These are phyloP conservation scores for Agriotes lineatus DNA, from an alignment of 2,888 invertebrate genomes.

Conservation along the genomic window DNA sequence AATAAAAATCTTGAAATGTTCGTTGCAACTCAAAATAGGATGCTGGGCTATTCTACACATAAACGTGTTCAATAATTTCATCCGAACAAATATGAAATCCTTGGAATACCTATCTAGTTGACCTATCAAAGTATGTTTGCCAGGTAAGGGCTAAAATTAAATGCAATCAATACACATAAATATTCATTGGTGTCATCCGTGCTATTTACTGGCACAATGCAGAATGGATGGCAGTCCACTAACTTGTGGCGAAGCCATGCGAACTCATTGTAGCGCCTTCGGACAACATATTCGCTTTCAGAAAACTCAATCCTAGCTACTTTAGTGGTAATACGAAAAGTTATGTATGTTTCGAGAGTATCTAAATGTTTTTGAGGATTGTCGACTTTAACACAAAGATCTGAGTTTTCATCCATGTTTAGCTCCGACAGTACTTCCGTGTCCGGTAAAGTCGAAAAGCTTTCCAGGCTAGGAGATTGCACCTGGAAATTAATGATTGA, in stretches of 20 bases:
- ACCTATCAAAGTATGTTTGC: constrained; percentile 76
- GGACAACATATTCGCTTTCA: constrained; percentile 74
- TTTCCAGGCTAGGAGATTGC: constrained; percentile 72
- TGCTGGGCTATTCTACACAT: constrained; percentile 76
- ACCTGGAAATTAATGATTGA: constrained; percentile 60
- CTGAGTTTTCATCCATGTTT: constrained; percentile 69
- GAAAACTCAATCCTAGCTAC: constrained; percentile 75
- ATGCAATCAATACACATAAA: constrained; percentile 7
- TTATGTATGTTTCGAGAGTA: constrained; percentile 78
- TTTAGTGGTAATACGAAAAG: constrained; percentile 77
- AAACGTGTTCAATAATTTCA: constrained; percentile 76
- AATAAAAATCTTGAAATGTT: constrained; percentile 74
- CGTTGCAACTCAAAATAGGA: constrained; percentile 77
- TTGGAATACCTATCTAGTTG: constrained; percentile 79
- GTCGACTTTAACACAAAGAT: constrained; percentile 77
- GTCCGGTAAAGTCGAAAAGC: constrained; percentile 72
- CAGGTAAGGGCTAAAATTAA: constrained; percentile 74
- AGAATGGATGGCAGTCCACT: constrained; percentile 75
- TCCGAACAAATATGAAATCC: constrained; percentile 76
- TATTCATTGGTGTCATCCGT: neutral
- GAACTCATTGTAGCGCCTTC: constrained; percentile 80
- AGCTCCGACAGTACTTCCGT: constrained; percentile 70
- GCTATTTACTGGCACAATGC: constrained; percentile 75
- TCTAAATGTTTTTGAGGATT: constrained; percentile 81
- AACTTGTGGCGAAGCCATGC: constrained; percentile 76